Evolutionary conservation across 2,888 invertebrate genomes (phyloP).

Genomic region (Caenorhabditis sp.): DNA sequence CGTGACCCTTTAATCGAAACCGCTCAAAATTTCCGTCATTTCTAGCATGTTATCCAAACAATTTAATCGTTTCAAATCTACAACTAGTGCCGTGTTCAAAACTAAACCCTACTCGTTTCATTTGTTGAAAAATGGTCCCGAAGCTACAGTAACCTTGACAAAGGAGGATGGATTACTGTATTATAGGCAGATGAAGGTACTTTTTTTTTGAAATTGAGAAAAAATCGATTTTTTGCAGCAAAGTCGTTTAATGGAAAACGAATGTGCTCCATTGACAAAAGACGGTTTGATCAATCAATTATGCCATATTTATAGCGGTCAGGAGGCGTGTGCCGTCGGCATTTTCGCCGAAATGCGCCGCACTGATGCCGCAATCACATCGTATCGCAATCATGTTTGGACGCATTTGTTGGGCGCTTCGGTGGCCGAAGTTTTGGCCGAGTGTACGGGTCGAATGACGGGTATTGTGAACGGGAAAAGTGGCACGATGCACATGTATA

Average conservation of each 20-base stretch:
- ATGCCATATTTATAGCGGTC: slow-evolving; percentile 94
- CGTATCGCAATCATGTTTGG: slow-evolving; percentile 93
- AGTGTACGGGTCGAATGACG: slow-evolving; percentile 80
- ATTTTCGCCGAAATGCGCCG: slow-evolving; percentile 84
- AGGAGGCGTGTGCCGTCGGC: slow-evolving; percentile 85
- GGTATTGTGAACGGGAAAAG: slow-evolving; percentile 94
- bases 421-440: slow-evolving; percentile 81
- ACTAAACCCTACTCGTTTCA: not conserved
- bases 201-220: no score
- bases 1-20: no score
- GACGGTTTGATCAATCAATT: not conserved
- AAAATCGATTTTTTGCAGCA: no score
- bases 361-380: slow-evolving; percentile 88
- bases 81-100: not conserved
- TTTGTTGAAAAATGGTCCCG: not conserved
- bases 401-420: slow-evolving; percentile 87
- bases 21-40: not conserved
- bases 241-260: slow-evolving; percentile 1
- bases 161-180: not conserved
- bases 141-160: not conserved
- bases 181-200: slow-evolving; percentile 1
- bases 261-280: not conserved
- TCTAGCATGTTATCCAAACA: not conserved
- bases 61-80: not conserved
- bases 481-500: slow-evolving; percentile 97